These are phyloP conservation scores for Pteronotus mesoamericanus DNA, from an alignment of 2,797 vertebrate species.

Conservation along the genomic window DNA sequence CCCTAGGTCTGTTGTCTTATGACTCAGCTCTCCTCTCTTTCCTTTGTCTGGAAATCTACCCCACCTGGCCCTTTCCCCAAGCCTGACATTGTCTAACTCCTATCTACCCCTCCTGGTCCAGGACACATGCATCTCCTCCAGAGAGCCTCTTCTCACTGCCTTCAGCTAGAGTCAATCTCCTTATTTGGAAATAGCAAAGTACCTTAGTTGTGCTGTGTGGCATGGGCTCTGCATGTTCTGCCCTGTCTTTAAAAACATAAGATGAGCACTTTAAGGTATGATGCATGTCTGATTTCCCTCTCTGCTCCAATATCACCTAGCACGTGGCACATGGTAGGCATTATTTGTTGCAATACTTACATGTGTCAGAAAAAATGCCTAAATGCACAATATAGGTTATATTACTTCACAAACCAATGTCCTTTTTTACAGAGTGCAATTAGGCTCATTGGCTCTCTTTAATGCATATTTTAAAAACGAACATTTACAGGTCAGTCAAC, in stretches of 20 bases:
- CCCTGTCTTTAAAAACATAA: not conserved
- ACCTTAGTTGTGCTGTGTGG: not conserved
- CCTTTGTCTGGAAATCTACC: not conserved
- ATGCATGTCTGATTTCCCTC: not conserved
- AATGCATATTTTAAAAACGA: not conserved
- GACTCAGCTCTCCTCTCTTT: not conserved
- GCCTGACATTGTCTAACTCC: not conserved
- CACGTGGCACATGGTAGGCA: not conserved
- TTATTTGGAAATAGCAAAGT: not conserved
- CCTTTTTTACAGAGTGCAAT: not conserved
- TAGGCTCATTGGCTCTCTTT: not conserved
- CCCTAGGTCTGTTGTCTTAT: not conserved
- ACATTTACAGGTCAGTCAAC: not conserved
- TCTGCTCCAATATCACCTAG: not conserved
- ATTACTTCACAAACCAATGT: not conserved
- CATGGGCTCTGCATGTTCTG: not conserved
- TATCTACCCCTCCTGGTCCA: not conserved
- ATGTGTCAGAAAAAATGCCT: not conserved
- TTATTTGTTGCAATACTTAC: not conserved
- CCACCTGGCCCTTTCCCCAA: no score
- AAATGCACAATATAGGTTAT: not conserved
- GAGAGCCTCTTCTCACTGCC: not conserved
- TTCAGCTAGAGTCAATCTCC: not conserved
- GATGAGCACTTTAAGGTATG: not conserved
- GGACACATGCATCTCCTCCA: not conserved